Conservation (phyloP, 2,888 invertebrate species). For the Crematogaster levior region DNA sequence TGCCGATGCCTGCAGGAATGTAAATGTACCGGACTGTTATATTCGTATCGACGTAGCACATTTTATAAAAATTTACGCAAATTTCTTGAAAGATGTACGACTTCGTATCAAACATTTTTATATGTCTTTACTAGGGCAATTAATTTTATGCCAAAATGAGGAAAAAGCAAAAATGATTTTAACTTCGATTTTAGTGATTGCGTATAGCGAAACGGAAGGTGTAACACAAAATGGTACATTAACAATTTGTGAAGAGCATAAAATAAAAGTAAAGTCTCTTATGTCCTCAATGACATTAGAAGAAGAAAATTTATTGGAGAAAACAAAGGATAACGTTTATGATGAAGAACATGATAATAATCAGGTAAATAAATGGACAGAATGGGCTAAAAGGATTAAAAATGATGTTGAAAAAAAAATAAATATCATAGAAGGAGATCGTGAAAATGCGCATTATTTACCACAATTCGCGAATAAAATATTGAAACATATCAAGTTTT, state of each 20-base stretch:
- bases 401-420: neutral
- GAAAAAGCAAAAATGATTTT: conserved; percentile 1
- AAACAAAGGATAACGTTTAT: too few relatives aligned
- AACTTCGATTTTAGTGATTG: too few relatives aligned
- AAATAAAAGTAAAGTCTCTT: conserved; percentile 22
- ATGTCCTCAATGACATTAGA: neutral
- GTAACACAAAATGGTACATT: neutral
- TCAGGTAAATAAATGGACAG: neutral
- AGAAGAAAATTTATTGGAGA: too few relatives aligned
- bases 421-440: neutral
- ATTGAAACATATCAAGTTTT: neutral
- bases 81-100: neutral
- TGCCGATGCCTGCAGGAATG: neutral
- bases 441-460: conserved; percentile 4
- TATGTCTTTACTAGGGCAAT: neutral
- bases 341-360: neutral
- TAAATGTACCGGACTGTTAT: neutral
- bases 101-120: conserved; percentile 10
- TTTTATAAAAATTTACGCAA: neutral
- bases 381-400: too few relatives aligned
- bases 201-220: neutral
- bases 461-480: neutral
- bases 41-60: neutral
- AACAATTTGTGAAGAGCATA: neutral
- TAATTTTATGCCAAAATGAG: neutral